phyloP scores from a whole-genome alignment of 2,888 invertebrate species.

The Andrena marginata region DNA sequence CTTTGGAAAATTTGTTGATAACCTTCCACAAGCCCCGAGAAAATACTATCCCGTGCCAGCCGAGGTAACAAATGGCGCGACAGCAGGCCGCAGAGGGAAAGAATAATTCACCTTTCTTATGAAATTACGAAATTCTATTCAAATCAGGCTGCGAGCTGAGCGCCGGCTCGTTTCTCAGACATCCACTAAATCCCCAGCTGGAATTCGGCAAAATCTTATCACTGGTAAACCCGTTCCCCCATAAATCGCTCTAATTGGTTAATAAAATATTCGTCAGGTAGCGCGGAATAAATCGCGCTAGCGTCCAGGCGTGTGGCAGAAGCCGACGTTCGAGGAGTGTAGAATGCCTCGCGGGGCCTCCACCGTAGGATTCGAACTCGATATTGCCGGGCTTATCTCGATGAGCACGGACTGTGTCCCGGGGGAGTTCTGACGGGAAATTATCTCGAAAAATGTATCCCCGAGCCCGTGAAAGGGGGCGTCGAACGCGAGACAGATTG shows the following conservation, averaged over 20 bases:
- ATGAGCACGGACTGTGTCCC: slow-evolving; percentile 60
- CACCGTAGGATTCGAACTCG: slow-evolving; percentile 61
- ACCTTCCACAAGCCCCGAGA: too few species aligned
- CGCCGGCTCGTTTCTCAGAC: background rate
- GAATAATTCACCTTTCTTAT: slow-evolving; percentile 36
- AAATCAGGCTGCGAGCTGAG: slow-evolving; percentile 5
- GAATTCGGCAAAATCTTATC: slow-evolving; percentile 48
- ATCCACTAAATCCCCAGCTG: slow-evolving; percentile 25
- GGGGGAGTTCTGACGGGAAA: slow-evolving; percentile 73
- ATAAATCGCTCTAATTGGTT: slow-evolving; percentile 71
- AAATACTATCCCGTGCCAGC: background rate
- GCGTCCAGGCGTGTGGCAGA: slow-evolving; percentile 21
- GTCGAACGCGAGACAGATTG: slow-evolving; percentile 62
- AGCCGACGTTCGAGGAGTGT: slow-evolving; percentile 35
- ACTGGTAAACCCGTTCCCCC: slow-evolving; percentile 35
- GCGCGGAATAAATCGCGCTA: slow-evolving; percentile 54
- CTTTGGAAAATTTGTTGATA: too few species aligned
- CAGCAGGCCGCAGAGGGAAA: background rate
- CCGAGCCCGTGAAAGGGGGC: slow-evolving; percentile 23
- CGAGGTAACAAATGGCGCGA: background rate
- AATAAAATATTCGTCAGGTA: slow-evolving; percentile 69
- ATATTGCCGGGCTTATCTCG: slow-evolving; percentile 68
- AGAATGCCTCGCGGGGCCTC: slow-evolving; percentile 19
- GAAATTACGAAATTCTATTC: slow-evolving; percentile 47
- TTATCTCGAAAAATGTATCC: slow-evolving; percentile 79